These are phyloP conservation scores for Epistrophe grossulariae DNA, from an alignment of 2,888 invertebrate species.

Conservation along the genomic window DNA sequence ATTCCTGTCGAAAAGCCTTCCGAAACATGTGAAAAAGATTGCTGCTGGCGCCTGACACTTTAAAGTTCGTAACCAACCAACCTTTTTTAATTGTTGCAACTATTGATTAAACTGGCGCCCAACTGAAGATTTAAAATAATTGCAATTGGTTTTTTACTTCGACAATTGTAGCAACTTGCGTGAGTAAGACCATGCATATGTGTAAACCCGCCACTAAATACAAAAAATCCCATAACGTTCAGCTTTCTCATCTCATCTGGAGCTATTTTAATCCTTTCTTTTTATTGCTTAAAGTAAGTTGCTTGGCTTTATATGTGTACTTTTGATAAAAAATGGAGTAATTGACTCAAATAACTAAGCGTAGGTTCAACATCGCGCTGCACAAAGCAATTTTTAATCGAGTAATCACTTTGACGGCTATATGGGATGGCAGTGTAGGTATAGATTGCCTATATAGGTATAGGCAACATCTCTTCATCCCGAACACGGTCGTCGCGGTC, in stretches of 20 bases:
- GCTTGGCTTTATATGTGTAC: neutral
- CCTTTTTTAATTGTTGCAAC: neutral
- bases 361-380: conserved; percentile 67
- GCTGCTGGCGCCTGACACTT: neutral
- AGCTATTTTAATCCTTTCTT: conserved; percentile 2
- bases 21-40: neutral
- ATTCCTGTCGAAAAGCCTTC: no score
- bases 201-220: neutral
- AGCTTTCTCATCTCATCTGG: conserved; percentile 12
- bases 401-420: conserved; percentile 67
- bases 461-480: neutral
- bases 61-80: neutral
- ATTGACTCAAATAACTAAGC: conserved; percentile 74
- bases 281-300: neutral
- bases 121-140: neutral
- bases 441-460: neutral
- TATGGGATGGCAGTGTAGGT: neutral
- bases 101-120: neutral
- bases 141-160: neutral
- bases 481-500: neutral
- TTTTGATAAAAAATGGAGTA: conserved; percentile 62
- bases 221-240: conserved; percentile 63
- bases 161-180: neutral
- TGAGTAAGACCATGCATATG: neutral
- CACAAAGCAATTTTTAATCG: conserved; percentile 70